A percentile compares a stretch with the other conserved stretches of the same genome.
Conservation (phyloP, 2,888 invertebrate species). For the Pandemis corylana region DNA sequence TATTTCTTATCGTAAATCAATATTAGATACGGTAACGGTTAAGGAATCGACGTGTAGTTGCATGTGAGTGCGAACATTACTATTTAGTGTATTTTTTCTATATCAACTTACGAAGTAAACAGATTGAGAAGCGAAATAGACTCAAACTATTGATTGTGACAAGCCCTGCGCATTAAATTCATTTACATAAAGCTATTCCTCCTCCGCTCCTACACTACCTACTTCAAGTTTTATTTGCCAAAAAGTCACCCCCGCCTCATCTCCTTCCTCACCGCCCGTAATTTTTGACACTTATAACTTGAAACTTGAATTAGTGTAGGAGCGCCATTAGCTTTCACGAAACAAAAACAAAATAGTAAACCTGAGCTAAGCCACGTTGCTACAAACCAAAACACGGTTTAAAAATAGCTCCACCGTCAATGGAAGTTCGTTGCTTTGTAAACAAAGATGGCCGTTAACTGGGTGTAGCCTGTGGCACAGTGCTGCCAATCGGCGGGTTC, state of each 20-base stretch:
- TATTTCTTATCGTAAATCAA: slow-evolving; percentile 13
- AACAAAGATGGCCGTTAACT: slow-evolving; percentile 44
- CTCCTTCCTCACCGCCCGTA: too few relatives aligned
- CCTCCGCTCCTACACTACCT: too few relatives aligned
- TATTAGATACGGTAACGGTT: neutral
- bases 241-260: too few relatives aligned
- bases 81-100: neutral
- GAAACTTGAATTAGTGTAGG: neutral
- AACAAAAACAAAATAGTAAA: neutral
- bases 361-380: slow-evolving; percentile 3
- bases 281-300: too few relatives aligned
- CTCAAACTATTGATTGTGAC: neutral
- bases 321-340: neutral
- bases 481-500: neutral
- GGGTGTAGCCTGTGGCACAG: slow-evolving; percentile 41
- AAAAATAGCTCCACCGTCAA: slow-evolving; percentile 26
- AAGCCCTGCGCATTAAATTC: neutral
- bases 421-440: slow-evolving; percentile 39
- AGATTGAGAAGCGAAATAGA: neutral
- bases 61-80: neutral
- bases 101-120: neutral
- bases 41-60: neutral
- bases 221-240: too few relatives aligned
- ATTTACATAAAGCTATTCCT: neutral
- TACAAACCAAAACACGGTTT: slow-evolving; percentile 42